Evolutionary conservation across 2,888 invertebrate genomes (phyloP).

Genomic region (Platypus cylindrus): DNA sequence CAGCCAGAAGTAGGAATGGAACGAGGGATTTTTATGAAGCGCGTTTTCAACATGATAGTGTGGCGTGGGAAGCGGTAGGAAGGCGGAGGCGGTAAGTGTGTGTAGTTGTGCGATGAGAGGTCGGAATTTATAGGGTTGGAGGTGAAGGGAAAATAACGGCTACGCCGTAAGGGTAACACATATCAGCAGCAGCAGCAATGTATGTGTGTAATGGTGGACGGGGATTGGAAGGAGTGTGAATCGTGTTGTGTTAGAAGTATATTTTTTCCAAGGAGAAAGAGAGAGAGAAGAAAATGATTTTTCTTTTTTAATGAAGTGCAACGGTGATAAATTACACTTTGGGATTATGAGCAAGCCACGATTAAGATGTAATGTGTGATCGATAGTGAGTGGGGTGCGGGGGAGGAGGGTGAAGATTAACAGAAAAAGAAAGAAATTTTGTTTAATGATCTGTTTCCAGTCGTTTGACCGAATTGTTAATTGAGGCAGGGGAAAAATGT

Average conservation of each 20-base stretch:
- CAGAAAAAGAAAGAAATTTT: slow-evolving; percentile 3
- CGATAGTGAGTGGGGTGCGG: background rate
- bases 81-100: slow-evolving; percentile 15
- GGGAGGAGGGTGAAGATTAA: slow-evolving; percentile 4
- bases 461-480: slow-evolving; percentile 12
- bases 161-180: slow-evolving; percentile 5
- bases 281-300: background rate
- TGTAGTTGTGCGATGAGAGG: slow-evolving; percentile 17
- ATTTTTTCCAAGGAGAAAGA: too few relatives aligned
- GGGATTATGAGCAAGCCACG: too few relatives aligned
- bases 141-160: slow-evolving; percentile 14
- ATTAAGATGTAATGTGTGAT: background rate
- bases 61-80: slow-evolving; percentile 11
- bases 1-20: too few relatives aligned
- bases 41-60: too few relatives aligned
- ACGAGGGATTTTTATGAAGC: slow-evolving; percentile 14
- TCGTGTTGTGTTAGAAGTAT: too few relatives aligned
- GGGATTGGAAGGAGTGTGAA: background rate
- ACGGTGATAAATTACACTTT: slow-evolving; percentile 1
- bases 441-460: too few relatives aligned
- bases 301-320: slow-evolving; percentile 4
- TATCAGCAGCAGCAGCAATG: too few relatives aligned
- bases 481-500: slow-evolving; percentile 5
- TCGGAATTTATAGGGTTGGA: slow-evolving; percentile 16
- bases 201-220: background rate